phyloP scores from a whole-genome alignment of 2,797 vertebrate species.

The Zalophus californianus region DNA sequence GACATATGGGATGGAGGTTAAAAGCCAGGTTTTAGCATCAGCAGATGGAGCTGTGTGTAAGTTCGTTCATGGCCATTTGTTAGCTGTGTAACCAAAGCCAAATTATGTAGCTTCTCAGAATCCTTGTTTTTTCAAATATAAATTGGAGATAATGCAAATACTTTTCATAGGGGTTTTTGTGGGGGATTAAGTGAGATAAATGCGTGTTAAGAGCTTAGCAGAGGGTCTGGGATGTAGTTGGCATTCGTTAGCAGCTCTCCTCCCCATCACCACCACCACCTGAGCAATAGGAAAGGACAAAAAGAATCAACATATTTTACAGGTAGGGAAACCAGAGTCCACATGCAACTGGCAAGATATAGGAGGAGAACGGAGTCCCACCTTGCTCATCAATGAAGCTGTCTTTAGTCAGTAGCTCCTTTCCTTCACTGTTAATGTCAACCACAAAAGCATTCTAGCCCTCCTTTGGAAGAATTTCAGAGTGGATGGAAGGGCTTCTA shows the following conservation, averaged over 20 bases:
- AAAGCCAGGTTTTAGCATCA: neutral
- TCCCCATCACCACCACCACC: neutral
- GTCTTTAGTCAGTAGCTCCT: neutral
- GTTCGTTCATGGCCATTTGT: neutral
- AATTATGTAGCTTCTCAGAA: neutral
- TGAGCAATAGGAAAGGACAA: neutral
- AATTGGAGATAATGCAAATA: neutral
- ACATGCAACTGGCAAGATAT: neutral
- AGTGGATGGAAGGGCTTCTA: neutral
- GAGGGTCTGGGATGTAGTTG: neutral
- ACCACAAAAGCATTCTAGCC: neutral
- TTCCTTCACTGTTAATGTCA: neutral
- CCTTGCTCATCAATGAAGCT: neutral
- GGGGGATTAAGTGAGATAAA: neutral
- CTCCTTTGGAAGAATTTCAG: neutral
- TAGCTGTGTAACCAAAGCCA: neutral
- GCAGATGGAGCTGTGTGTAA: neutral
- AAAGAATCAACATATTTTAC: constrained; percentile 1
- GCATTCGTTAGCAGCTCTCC: neutral
- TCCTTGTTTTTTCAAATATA: neutral
- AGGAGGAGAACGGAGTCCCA: neutral
- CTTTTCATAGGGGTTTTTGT: neutral
- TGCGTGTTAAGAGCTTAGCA: neutral
- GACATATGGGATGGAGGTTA: neutral
- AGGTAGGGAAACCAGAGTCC: neutral